Conservation (phyloP, 2,797 vertebrate species). For the Microcaecilia unicolor region DNA sequence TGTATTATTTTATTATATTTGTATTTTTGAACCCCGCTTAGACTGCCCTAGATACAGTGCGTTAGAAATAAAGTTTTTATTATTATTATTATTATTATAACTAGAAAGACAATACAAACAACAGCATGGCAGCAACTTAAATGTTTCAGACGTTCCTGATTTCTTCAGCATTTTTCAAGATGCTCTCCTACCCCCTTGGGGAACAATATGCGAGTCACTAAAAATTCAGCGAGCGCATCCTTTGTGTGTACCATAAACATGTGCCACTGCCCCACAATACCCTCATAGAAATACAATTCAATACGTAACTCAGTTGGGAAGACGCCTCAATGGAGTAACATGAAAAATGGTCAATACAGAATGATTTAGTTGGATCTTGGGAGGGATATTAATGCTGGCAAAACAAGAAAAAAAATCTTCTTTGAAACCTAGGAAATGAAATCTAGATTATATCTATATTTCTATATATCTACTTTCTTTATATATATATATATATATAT, state of each 20-base stretch:
- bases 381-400: constrained; percentile 55
- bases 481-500: too few relatives aligned
- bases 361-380: constrained; percentile 67
- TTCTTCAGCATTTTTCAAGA: constrained; percentile 70
- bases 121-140: constrained; percentile 53
- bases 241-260: constrained; percentile 75
- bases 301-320: constrained; percentile 75
- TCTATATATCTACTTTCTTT: too few relatives aligned
- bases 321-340: constrained; percentile 60
- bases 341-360: constrained; percentile 68
- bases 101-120: constrained; percentile 31
- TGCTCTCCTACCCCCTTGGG: constrained; percentile 55
- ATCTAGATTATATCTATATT: too few relatives aligned
- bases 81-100: too few relatives aligned
- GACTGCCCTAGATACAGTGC: too few relatives aligned
- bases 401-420: constrained; percentile 66
- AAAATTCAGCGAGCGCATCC: constrained; percentile 71
- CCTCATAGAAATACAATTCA: constrained; percentile 76
- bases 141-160: constrained; percentile 69
- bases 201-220: constrained; percentile 67
- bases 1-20: too few relatives aligned
- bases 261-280: constrained; percentile 74
- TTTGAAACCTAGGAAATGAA: constrained; percentile 61
- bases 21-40: too few relatives aligned
- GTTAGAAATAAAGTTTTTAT: too few relatives aligned